phyloP scores from a whole-genome alignment of 2,113 vertebrate species.

The Paratilapia polleni region DNA sequence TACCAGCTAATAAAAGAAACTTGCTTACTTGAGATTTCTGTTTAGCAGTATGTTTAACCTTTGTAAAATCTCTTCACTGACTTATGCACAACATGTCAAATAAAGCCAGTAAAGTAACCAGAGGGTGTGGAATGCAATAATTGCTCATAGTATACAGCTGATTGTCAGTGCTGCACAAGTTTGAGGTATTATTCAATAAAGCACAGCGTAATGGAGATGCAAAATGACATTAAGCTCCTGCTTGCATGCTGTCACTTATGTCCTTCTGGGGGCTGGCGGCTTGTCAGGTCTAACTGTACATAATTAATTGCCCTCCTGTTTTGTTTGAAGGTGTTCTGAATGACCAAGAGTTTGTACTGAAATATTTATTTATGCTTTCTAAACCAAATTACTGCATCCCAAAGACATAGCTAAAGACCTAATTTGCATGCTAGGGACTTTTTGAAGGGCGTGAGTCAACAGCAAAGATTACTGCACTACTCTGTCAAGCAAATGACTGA shows the following conservation, averaged over 20 bases:
- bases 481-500: slow-evolving; percentile 69
- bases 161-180: slow-evolving; percentile 51
- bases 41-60: background rate
- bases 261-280: slow-evolving; percentile 42
- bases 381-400: slow-evolving; percentile 77
- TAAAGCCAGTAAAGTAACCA: slow-evolving; percentile 16
- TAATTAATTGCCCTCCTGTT: slow-evolving; percentile 77
- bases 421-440: slow-evolving; percentile 71
- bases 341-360: slow-evolving; percentile 61
- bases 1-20: background rate
- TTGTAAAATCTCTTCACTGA: background rate
- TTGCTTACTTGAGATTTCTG: background rate
- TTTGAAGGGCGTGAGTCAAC: slow-evolving; percentile 66
- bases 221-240: slow-evolving; percentile 57
- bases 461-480: slow-evolving; percentile 53
- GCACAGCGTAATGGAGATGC: slow-evolving; percentile 68
- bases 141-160: background rate
- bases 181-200: slow-evolving; percentile 68
- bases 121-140: background rate
- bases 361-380: slow-evolving; percentile 80
- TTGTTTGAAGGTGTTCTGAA: slow-evolving; percentile 62
- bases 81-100: slow-evolving; percentile 15
- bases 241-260: slow-evolving; percentile 71
- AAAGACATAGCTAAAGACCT: slow-evolving; percentile 78
- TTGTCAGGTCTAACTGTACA: slow-evolving; percentile 74